phyloP scores from a whole-genome alignment of 2,888 invertebrate species.

The Cerastis rubricosa region DNA sequence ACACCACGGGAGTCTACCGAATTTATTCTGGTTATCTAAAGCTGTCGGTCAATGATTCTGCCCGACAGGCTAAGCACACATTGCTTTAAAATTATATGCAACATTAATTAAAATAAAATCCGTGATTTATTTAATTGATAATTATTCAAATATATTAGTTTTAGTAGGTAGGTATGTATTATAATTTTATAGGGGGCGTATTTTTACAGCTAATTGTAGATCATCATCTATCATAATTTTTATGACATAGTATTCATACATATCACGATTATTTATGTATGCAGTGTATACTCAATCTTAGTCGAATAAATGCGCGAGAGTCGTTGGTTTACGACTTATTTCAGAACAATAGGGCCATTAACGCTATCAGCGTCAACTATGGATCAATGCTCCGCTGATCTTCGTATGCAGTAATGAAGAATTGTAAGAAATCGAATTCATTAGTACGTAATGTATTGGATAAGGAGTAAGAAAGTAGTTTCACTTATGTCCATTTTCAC shows the following conservation, averaged over 20 bases:
- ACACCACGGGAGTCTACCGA: background rate
- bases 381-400: constrained; percentile 70
- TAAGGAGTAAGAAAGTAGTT: background rate
- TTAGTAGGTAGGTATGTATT: background rate
- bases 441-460: background rate
- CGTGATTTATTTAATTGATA: too few species aligned
- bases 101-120: background rate
- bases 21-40: background rate
- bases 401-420: constrained; percentile 43
- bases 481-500: background rate
- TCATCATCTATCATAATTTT: constrained; percentile 9
- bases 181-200: constrained; percentile 57
- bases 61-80: too few species aligned
- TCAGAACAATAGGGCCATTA: constrained; percentile 70
- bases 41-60: background rate
- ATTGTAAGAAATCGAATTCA: constrained; percentile 36
- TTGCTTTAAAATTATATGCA: background rate
- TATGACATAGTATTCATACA: constrained; percentile 35
- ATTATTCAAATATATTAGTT: background rate
- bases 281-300: constrained; percentile 41
- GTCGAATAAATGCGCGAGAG: constrained; percentile 31
- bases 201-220: constrained; percentile 1
- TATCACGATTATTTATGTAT: constrained; percentile 45
- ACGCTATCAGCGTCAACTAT: constrained; percentile 64
- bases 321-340: constrained; percentile 54